Base-by-base conservation (phyloP, 1,140 invertebrate genomes). In the Gonioctena quinquepunctata region DNA sequence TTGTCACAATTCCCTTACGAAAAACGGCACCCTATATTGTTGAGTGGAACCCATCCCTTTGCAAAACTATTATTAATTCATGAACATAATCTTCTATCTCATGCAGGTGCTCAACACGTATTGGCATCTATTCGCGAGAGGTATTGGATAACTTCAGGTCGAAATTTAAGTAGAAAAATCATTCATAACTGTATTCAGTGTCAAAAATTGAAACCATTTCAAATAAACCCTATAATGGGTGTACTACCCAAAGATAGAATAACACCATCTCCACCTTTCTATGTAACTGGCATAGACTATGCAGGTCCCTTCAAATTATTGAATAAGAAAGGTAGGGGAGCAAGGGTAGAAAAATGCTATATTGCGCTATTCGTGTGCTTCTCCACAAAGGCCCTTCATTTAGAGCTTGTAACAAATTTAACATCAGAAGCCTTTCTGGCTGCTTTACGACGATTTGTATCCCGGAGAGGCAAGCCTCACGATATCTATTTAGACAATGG, bases 371-470 rank as follows among this genome's bases (percentile, higher is more conserved):
- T 42, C n/a, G 33, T 42, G 11, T 42, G 33, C 33, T 42, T 42
- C 33, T 23, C 74, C 0, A 78, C 42, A 8, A 8, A 16, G 7
- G 50, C 50, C 8, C 8, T 67, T 11, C 65, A 75, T 52, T 79
- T 81, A 13, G 64, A 69, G 42, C 27, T 72, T 16, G 66, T 59
- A 3, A 27, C 25, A 11, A 72, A 75, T 21, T 22, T 72, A 11
- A 42, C 70, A 4, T 33, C 57, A 8, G 65, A 65, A 22, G 63
- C 57, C 8, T 80, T 83, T 54, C 11, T 82, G 3, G 65, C 70
- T 59, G 66, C 72, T 7, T 72, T 83, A 6, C 56, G 67, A 27
- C 66, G 78, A 56, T 83, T 83, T 62, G 74, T 75, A 7, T 28
- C 73, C 16, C 50, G 78, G 7, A 23, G 81, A 26, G 80, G 81